A percentile compares a stretch with the other conserved stretches of the same genome.
Conservation (phyloP, 2,797 vertebrate species). For the Macroramphosus scolopax region DNA sequence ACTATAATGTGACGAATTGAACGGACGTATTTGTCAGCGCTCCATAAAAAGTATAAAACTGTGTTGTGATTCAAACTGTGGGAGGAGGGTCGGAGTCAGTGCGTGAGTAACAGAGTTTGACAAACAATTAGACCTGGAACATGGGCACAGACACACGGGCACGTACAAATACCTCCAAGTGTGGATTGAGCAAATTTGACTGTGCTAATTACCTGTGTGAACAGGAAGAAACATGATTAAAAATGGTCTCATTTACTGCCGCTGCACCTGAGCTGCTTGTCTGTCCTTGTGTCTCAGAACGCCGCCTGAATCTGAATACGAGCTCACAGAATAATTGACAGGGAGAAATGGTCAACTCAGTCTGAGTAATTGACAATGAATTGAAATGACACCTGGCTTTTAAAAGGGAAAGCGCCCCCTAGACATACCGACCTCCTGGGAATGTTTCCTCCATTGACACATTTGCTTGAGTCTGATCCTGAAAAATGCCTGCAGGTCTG, state of each 20-base stretch:
- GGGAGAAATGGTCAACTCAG: constrained; percentile 31
- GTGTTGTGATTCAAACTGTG: constrained; percentile 6
- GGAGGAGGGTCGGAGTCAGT: not conserved
- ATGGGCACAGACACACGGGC: constrained; percentile 5
- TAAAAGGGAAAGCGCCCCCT: not conserved
- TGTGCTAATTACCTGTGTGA: too few species aligned
- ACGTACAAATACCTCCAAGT: too few species aligned
- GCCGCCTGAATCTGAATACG: constrained; percentile 10
- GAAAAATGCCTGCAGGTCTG: too few species aligned
- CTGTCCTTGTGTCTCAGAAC: not conserved
- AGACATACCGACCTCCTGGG: too few species aligned
- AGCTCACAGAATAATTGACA: constrained; percentile 40
- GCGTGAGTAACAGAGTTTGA: constrained; percentile 1
- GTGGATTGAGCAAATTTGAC: too few species aligned
- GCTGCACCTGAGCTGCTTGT: constrained; percentile 34
- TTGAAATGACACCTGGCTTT: constrained; percentile 55
- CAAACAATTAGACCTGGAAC: constrained; percentile 12
- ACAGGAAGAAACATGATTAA: constrained; percentile 18
- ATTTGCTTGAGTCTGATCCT: too few species aligned
- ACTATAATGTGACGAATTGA: constrained; percentile 11
- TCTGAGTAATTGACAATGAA: constrained; percentile 60
- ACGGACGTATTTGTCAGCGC: constrained; percentile 3
- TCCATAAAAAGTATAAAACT: too few species aligned
- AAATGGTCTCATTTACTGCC: constrained; percentile 30
- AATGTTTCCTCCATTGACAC: too few species aligned